Base-by-base conservation (phyloP, 2,113 vertebrate genomes). In the Megalops atlanticus region DNA sequence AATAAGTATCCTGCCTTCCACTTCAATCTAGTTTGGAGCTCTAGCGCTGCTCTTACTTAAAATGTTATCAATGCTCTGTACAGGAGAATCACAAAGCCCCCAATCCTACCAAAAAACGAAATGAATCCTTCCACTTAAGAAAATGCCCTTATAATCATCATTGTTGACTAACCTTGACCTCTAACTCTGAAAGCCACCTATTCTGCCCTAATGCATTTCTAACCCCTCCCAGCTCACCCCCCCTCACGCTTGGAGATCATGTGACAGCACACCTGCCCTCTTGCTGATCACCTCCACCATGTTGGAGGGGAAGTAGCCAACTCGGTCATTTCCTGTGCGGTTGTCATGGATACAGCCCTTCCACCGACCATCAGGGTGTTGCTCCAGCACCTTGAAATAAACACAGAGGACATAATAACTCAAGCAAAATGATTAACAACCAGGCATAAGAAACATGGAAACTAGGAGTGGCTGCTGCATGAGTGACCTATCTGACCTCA, bases 261-360 rank as follows among this genome's bases (percentile, higher is more conserved):
- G 89, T 84, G 82, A 86, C 85, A 85, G 86, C 94, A 96, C 95
- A 97, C 98, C 97, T 96, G 97, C 95, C 95, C 97, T 92, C 90
- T 98, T 99, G 91, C 91, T 88, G 87, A 99, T 97, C 83, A 97
- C 96, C 91, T 99, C 98, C 1, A 97, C 98, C 77, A 99, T 95
- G 86, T 95, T 98, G 87, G 97, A 97, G 0, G 98, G 98, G 91
- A 99, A 99, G 89, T 98, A 99, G 77, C 98, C 98, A 75, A 99
- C 97, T 0, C 98, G 95, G 91, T 99, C 98, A 0, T 98, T 98
- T 92, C 98, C 98, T 0, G 98, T 99, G 80, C 97, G 94, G 94
- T 98, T 99, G 92, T 99, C 98, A 38, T 99, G 98, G 89, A 99
- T 99, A 84, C 97, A 99, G 86, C 98, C 98, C 87, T 99, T 99